Base-by-base conservation (phyloP, 1,140 invertebrate genomes). In the Brachionus calyciflorus region DNA sequence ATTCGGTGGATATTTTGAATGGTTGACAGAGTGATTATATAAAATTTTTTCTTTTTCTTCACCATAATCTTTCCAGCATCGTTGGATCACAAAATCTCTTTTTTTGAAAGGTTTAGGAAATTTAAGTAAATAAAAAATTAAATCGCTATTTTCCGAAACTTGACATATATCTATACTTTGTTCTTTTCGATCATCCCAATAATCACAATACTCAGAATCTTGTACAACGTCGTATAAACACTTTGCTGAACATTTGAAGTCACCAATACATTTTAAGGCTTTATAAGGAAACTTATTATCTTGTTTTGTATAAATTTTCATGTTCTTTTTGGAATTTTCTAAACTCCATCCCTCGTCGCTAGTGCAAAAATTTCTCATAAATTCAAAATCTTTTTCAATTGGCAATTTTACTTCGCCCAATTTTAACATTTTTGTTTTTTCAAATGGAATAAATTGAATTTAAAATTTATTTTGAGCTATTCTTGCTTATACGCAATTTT, bases 1-100 rank as follows among this genome's bases (percentile, higher is more conserved):
- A 80, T 40, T 28, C 24, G 37, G 17, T 40, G 44, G 33, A 63
- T 79, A 81, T 80, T 87, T 87, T 81, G 90, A 90, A 83, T 94
- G 92, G 85, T 88, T 90, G 40, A 95, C 91, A 48, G 92, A 94
- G 87, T 94, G 92, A 86, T 93, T 94, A 65, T 94, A 86, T 80
- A 94, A 92, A 81, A 91, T 88, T 84, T 92, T 91, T 83, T 94
- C 92, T 78, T 85, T 81, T 30, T 90, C 91, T 33, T 90, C 90
- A 1, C 68, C 68, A 33, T 30, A 53, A 82, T 93, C 92, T 60
- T 93, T 85, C 93, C 93, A 95, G 10, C 92, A 94, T 79, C 93
- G 87, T 86, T 93, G 91, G 73, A 93, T 88, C 26, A 94, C 90
- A 85, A 94, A 94, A 85, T 95, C 92, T 78, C 92, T 87, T 83